phyloP scores from a whole-genome alignment of 2,113 vertebrate genomes.

The Girardinichthys multiradiatus region DNA sequence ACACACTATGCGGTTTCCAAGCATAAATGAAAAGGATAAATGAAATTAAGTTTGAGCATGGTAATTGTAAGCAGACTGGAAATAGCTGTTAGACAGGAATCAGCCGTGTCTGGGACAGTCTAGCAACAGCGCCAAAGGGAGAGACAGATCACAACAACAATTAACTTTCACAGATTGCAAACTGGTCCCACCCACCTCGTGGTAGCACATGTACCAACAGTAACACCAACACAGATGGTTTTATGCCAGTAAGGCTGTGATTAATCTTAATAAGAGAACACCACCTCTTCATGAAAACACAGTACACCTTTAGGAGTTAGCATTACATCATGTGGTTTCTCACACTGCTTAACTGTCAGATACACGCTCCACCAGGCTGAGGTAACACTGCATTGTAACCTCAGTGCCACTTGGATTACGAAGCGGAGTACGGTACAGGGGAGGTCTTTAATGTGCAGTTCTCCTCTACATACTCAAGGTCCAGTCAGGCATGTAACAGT shows the following conservation, averaged over 20 bases:
- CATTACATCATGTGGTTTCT: slow-evolving; percentile 45
- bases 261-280: slow-evolving; percentile 59
- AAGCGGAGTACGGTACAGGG: neutral
- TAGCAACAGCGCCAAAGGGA: slow-evolving; percentile 22
- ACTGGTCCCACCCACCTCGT: slow-evolving; percentile 54
- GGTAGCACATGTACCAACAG: slow-evolving; percentile 37
- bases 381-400: slow-evolving; percentile 45
- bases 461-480: slow-evolving; percentile 8
- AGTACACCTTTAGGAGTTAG: slow-evolving; percentile 30
- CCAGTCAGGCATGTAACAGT: slow-evolving; percentile 63
- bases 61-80: neutral
- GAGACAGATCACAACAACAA: slow-evolving; percentile 38
- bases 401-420: slow-evolving; percentile 30
- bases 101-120: slow-evolving; percentile 11
- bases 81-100: slow-evolving; percentile 23
- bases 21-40: slow-evolving; percentile 4
- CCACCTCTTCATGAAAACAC: slow-evolving; percentile 50
- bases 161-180: slow-evolving; percentile 54
- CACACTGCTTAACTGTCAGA: slow-evolving; percentile 56
- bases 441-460: slow-evolving; percentile 26
- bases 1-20: neutral
- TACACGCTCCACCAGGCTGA: slow-evolving; percentile 7
- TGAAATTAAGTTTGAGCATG: neutral
- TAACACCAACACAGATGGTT: slow-evolving; percentile 68
- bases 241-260: slow-evolving; percentile 40